phyloP scores from a whole-genome alignment of 1,140 invertebrate genomes.

The Spodoptera frugiperda region DNA sequence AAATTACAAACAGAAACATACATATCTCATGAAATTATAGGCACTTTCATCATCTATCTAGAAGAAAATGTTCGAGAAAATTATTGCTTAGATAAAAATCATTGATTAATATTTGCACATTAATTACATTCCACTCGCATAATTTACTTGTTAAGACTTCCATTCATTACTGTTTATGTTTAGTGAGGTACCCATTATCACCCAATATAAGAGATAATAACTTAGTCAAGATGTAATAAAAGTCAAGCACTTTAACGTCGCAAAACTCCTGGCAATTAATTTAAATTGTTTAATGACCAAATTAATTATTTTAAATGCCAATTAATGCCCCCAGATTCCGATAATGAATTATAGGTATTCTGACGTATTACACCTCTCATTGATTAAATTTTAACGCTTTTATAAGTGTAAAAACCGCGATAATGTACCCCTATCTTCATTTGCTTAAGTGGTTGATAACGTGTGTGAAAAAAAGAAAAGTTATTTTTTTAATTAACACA shows the following conservation, averaged over 20 bases:
- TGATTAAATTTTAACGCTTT: conserved; percentile 68
- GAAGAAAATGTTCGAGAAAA: background rate
- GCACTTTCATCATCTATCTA: too few relatives aligned
- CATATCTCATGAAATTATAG: too few relatives aligned
- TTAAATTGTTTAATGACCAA: conserved; percentile 39
- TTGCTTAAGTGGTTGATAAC: conserved; percentile 82
- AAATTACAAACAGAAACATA: background rate
- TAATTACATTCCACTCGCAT: background rate
- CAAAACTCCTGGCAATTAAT: conserved; percentile 30
- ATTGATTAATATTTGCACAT: conserved; percentile 14
- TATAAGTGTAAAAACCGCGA: conserved; percentile 81
- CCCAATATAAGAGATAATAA: conserved; percentile 36
- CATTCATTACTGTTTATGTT: conserved; percentile 33
- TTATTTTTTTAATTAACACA: conserved; percentile 86
- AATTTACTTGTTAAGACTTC: conserved; percentile 17
- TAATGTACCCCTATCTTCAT: conserved; percentile 74
- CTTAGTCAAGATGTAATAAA: conserved; percentile 34
- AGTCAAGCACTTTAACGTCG: conserved; percentile 2
- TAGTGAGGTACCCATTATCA: conserved; percentile 28
- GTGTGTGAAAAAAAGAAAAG: conserved; percentile 71
- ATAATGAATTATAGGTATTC: conserved; percentile 40
- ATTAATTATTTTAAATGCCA: conserved; percentile 41
- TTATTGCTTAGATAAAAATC: background rate
- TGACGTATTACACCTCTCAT: conserved; percentile 45
- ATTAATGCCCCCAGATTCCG: conserved; percentile 36